These are phyloP conservation scores for Drosophila grimshawi DNA, from an alignment of 1,140 invertebrate species.

Conservation along the genomic window DNA sequence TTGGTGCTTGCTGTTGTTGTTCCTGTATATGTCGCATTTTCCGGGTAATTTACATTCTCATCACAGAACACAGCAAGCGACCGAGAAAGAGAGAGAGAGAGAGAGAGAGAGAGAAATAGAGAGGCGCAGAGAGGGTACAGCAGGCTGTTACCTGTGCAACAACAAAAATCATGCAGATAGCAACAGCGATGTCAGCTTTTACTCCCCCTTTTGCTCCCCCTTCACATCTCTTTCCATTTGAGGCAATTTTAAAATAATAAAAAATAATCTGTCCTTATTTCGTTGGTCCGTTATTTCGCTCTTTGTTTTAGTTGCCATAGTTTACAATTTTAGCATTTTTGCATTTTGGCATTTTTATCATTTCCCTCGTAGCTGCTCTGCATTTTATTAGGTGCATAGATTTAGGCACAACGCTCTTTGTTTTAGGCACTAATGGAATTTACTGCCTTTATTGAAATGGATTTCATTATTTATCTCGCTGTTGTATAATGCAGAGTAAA, in stretches of 20 bases:
- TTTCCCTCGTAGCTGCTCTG: slow-evolving; percentile 27
- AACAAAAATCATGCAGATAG: slow-evolving; percentile 29
- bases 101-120: not conserved
- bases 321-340: slow-evolving; percentile 32
- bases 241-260: slow-evolving; percentile 75
- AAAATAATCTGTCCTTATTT: slow-evolving; percentile 54
- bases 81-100: not conserved
- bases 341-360: slow-evolving; percentile 46
- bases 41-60: slow-evolving; percentile 80
- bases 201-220: slow-evolving; percentile 12
- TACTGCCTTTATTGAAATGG: slow-evolving; percentile 68
- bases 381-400: slow-evolving; percentile 60
- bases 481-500: not conserved
- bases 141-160: slow-evolving; percentile 40
- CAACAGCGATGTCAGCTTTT: slow-evolving; percentile 36
- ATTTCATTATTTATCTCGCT: slow-evolving; percentile 35
- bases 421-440: slow-evolving; percentile 35
- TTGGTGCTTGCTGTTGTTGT: slow-evolving; percentile 38
- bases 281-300: slow-evolving; percentile 44
- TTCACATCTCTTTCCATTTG: not conserved
- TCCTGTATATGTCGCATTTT: slow-evolving; percentile 76
- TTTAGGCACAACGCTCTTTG: slow-evolving; percentile 28
- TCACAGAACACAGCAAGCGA: slow-evolving; percentile 51
- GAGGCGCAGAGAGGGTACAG: slow-evolving; percentile 8
- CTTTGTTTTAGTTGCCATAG: slow-evolving; percentile 59